phyloP scores from a whole-genome alignment of 2,113 vertebrate species.

The Nibea coibor region DNA sequence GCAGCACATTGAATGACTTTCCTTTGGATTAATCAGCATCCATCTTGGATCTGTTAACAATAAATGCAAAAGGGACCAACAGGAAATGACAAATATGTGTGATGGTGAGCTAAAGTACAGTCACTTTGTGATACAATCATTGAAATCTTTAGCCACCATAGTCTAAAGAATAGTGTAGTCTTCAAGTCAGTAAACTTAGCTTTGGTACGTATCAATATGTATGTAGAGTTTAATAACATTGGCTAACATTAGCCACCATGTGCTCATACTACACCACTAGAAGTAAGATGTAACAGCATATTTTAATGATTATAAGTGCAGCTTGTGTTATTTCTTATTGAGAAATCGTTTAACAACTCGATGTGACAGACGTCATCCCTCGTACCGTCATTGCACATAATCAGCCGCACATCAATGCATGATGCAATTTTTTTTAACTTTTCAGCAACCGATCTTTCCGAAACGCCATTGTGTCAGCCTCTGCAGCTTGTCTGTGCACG shows the following conservation, averaged over 20 bases:
- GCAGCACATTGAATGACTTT: too few species aligned
- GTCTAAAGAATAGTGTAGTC: not conserved
- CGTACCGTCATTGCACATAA: not conserved
- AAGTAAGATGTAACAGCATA: not conserved
- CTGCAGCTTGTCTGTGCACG: constrained; percentile 6
- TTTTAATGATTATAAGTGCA: not conserved
- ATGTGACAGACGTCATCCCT: not conserved
- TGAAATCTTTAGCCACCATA: too few species aligned
- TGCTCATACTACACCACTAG: not conserved
- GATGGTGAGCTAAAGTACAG: too few species aligned
- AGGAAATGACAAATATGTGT: not conserved
- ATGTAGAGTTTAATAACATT: too few species aligned
- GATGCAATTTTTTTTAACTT: not conserved
- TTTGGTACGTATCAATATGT: too few species aligned
- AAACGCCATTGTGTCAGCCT: constrained; percentile 17
- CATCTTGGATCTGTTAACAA: not conserved
- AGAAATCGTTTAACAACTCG: not conserved
- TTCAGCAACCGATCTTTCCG: not conserved
- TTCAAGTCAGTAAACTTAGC: not conserved
- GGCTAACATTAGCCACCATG: not conserved
- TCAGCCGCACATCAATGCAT: not conserved
- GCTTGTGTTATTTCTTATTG: not conserved
- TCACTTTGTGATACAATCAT: too few species aligned
- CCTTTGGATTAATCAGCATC: too few species aligned
- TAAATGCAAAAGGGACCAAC: not conserved